Evolutionary conservation across 2,113 vertebrate genomes (phyloP), one percentile per base, ranked within the genome.

Genomic region (Platanista minor): DNA sequence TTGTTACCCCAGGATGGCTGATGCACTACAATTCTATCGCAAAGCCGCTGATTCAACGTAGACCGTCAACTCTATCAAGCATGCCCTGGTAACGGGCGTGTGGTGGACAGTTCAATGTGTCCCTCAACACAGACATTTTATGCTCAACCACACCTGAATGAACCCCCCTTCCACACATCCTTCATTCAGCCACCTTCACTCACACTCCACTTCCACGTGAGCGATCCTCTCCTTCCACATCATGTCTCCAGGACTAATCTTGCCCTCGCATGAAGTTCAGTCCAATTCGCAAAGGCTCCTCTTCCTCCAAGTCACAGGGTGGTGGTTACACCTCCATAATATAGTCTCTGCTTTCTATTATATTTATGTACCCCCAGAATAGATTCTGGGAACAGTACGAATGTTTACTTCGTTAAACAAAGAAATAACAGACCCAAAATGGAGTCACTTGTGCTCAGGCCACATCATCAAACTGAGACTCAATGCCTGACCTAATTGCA

Each of bases 21-120:
- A 43, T 17, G 13, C 14, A 23, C 46, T 36, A 46, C 18, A 77
- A 1, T 54, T 62, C 71, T 54, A 89, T 9, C 46, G 39, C 27
- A 78, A 27, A 80, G 39, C 20, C 21, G 15, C 18, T 14, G 78
- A 69, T 43, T 54, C 18, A 25, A 29, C 2, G 17, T 23, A 57
- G 69, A 29, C 33, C 46, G 4, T 46, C 29, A 12, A 5, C n/a
- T 75, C n/a, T 54, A 12, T 33, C 4, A 71, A 69, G 49, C 33
- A 33, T 1, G 46, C 9, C n/a, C 41, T 15, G n/a, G 33, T 61
- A 20, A 29, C 25, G 10, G 39, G 12, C 9, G 0, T 21, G 25
- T 2, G 33, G 4, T 6, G 39, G 25, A 49, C 13, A n/a, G 3
- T 6, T 80, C 87, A 27, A 0, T 1, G 2, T n/a, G 17, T 17